Conservation (phyloP, 2,888 invertebrate genomes). For the Therioaphis trifolii region DNA sequence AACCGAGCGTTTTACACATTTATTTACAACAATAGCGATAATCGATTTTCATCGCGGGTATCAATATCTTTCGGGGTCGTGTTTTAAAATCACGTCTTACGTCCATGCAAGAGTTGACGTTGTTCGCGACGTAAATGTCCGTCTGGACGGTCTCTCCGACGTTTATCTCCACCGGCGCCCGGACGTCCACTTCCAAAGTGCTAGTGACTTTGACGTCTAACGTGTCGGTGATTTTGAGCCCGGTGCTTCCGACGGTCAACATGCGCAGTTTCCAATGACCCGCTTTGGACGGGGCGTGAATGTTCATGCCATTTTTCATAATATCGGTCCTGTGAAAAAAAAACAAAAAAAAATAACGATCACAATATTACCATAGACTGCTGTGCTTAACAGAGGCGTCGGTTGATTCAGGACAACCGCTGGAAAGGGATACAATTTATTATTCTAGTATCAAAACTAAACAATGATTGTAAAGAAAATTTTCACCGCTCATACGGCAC, state of each 20-base stretch:
- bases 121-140: slow-evolving; percentile 78
- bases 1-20: too few relatives aligned
- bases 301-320: slow-evolving; percentile 60
- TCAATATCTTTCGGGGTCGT: background rate
- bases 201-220: slow-evolving; percentile 75
- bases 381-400: too few relatives aligned
- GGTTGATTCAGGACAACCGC: too few relatives aligned
- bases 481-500: too few relatives aligned
- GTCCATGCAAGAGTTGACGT: slow-evolving; percentile 78
- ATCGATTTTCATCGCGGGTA: background rate
- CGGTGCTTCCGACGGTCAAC: slow-evolving; percentile 70
- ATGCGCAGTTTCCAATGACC: slow-evolving; percentile 78
- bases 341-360: background rate
- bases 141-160: slow-evolving; percentile 77
- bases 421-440: too few relatives aligned
- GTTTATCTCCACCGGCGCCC: slow-evolving; percentile 73
- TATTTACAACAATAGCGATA: too few relatives aligned
- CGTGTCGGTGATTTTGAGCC: slow-evolving; percentile 73
- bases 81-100: slow-evolving; percentile 69
- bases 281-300: slow-evolving; percentile 73
- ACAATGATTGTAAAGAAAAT: too few relatives aligned
- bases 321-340: slow-evolving; percentile 18
- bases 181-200: slow-evolving; percentile 75
- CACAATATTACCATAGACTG: too few relatives aligned
- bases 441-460: too few relatives aligned